These are phyloP conservation scores for Caenorhabditis virilis DNA, from an alignment of 2,888 invertebrate species.

Conservation along the genomic window DNA sequence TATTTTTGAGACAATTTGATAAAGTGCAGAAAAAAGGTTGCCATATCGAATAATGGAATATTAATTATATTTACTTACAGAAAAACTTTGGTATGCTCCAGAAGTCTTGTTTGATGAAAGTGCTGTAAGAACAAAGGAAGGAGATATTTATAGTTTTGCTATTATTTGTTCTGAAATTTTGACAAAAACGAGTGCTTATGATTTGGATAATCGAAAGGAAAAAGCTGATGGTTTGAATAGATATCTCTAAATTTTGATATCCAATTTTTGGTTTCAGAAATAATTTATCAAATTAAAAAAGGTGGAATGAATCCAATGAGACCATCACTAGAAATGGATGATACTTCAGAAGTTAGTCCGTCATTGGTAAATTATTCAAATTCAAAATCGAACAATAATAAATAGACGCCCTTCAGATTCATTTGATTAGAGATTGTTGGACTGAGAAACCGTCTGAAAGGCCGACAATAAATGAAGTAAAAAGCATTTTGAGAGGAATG, in stretches of 20 bases:
- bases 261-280: too few species aligned
- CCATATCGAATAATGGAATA: neutral
- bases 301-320: slow-evolving; percentile 35
- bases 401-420: slow-evolving; percentile 38
- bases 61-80: slow-evolving; percentile 11
- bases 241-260: neutral
- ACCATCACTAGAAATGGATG: slow-evolving; percentile 13
- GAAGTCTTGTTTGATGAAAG: slow-evolving; percentile 42
- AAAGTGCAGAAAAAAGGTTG: slow-evolving; percentile 6
- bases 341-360: slow-evolving; percentile 10
- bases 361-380: slow-evolving; percentile 9
- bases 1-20: slow-evolving; percentile 8
- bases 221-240: slow-evolving; percentile 31
- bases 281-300: slow-evolving; percentile 36
- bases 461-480: slow-evolving; percentile 46
- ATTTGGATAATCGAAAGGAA: slow-evolving; percentile 31
- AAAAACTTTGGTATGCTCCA: slow-evolving; percentile 56
- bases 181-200: slow-evolving; percentile 29
- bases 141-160: slow-evolving; percentile 54
- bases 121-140: slow-evolving; percentile 5
- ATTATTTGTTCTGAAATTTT: slow-evolving; percentile 48
- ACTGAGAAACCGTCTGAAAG: slow-evolving; percentile 50
- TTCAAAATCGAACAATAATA: neutral
- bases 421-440: slow-evolving; percentile 59
- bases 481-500: slow-evolving; percentile 26